Conservation (phyloP, 2,797 vertebrate genomes). For the Pagetopsis macropterus region DNA sequence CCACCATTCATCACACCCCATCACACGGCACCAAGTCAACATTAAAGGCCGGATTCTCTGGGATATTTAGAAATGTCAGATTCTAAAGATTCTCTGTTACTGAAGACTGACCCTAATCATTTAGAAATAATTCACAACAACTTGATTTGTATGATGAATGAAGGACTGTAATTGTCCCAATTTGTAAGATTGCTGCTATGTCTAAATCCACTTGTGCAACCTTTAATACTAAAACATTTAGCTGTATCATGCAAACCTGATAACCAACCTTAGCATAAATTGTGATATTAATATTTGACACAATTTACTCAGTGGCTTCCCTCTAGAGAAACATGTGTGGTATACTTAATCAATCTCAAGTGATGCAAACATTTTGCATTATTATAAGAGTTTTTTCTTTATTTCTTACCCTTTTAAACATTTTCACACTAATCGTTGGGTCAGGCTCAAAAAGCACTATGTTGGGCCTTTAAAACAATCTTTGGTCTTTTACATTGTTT, state of each 20-base stretch:
- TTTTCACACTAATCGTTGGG: not conserved
- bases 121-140: not conserved
- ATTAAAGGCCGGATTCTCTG: not conserved
- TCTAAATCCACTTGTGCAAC: not conserved
- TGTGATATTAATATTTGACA: not conserved
- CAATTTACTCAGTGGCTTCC: not conserved
- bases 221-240: not conserved
- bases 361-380: not conserved
- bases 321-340: not conserved
- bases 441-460: not conserved
- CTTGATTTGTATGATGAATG: not conserved
- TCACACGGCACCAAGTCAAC: conserved; percentile 28
- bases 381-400: not conserved
- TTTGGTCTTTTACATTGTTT: not conserved
- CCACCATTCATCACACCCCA: conserved; percentile 44
- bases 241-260: not conserved
- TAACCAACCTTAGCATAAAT: not conserved
- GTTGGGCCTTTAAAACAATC: not conserved
- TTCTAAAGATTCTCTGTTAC: not conserved
- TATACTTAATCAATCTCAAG: not conserved
- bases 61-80: not conserved
- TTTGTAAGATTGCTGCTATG: not conserved
- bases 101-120: not conserved
- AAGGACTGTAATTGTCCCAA: not conserved
- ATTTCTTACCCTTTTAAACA: not conserved